Conservation (phyloP, 1,140 invertebrate species). For the Conus ventricosus region DNA sequence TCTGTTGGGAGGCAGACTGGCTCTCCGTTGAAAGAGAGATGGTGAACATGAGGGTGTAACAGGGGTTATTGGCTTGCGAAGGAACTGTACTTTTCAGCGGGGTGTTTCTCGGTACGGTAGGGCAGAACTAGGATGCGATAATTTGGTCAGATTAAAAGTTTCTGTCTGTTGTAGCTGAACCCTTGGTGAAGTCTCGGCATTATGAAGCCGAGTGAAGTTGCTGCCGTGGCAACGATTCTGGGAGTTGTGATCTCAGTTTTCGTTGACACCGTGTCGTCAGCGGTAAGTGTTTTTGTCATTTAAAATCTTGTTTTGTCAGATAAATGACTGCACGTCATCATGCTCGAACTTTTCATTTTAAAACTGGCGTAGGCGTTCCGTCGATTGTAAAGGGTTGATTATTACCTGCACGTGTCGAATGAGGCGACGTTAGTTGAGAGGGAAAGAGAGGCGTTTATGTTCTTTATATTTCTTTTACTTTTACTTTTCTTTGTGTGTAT, state of each 20-base stretch:
- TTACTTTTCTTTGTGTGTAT: too few species aligned
- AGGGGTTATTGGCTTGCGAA: background rate
- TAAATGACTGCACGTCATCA: too few species aligned
- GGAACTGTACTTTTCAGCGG: background rate
- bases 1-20: background rate
- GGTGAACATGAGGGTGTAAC: slow-evolving; percentile 25
- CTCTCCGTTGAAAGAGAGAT: slow-evolving; percentile 5
- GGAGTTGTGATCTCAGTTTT: slow-evolving; percentile 33
- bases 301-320: background rate
- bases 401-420: too few species aligned
- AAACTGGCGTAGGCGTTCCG: too few species aligned
- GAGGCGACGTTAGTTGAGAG: too few species aligned
- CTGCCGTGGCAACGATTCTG: slow-evolving; percentile 23
- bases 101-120: background rate
- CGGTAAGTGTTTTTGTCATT: slow-evolving; percentile 24
- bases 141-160: background rate
- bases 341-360: too few species aligned
- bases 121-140: background rate
- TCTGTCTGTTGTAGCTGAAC: background rate
- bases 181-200: slow-evolving; percentile 8
- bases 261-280: slow-evolving; percentile 30
- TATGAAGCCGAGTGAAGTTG: slow-evolving; percentile 36
- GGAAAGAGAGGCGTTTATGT: too few species aligned
- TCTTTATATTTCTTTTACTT: too few species aligned
- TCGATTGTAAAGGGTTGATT: too few species aligned